These are phyloP conservation scores for Myripristis murdjan DNA, from an alignment of 2,797 vertebrate genomes.

Conservation along the genomic window DNA sequence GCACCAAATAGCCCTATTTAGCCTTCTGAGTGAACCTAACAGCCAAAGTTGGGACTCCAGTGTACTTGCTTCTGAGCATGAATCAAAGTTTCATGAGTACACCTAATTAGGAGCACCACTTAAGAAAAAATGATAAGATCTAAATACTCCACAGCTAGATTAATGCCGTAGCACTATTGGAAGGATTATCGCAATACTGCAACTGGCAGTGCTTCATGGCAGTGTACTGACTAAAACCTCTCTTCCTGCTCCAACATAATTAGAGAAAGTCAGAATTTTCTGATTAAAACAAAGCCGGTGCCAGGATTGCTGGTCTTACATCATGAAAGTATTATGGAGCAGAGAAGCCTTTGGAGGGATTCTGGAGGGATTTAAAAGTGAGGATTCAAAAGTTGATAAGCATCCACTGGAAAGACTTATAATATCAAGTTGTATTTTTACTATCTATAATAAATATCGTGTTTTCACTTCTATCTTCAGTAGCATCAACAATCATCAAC, in stretches of 20 bases:
- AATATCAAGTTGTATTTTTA: constrained; percentile 35
- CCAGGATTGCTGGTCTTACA: constrained; percentile 53
- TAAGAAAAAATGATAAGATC: constrained; percentile 42
- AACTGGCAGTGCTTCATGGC: constrained; percentile 50
- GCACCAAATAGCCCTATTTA: background rate
- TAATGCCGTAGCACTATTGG: constrained; percentile 41
- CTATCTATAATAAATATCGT: background rate
- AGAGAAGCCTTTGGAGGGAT: constrained; percentile 41
- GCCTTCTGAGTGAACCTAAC: background rate
- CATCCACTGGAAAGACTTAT: constrained; percentile 31
- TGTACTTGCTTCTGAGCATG: background rate
- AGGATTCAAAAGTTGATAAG: constrained; percentile 38
- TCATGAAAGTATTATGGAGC: constrained; percentile 56
- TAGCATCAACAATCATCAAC: background rate
- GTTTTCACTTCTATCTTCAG: constrained; percentile 15
- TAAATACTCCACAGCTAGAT: constrained; percentile 43
- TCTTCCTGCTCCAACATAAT: constrained; percentile 65
- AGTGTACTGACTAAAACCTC: constrained; percentile 48
- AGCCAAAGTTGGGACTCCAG: background rate
- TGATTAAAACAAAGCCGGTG: constrained; percentile 67
- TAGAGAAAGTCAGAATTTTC: constrained; percentile 64
- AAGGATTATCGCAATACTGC: constrained; percentile 44
- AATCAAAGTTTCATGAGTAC: constrained; percentile 30
- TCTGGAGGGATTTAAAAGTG: constrained; percentile 48
- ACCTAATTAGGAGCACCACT: constrained; percentile 56